Evolutionary conservation across 2,888 invertebrate genomes (phyloP), one percentile per base, ranked within the genome.

Genomic region (Drosophila imparisetae): DNA sequence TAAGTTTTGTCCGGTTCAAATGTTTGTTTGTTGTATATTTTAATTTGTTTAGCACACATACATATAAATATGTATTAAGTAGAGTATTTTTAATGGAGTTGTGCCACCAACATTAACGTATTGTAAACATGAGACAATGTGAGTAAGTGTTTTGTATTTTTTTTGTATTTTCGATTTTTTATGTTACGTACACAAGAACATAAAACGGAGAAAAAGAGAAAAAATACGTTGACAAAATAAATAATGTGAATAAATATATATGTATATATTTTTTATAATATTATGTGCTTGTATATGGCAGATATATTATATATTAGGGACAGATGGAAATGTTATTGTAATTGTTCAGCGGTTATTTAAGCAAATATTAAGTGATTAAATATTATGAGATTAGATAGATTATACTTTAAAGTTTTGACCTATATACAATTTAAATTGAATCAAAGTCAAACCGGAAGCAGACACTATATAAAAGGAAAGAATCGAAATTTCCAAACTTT

Each of bases 201-300:
- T 80, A 91, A 83, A 88, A 86, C 64, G 88, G 82, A 89, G 84
- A 90, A 84, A 86, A 91, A 83, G 88, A 84, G 90, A 84, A 90
- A 89, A 92, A 91, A 90, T 83, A 91, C 81, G 83, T 91, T 91
- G 89, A 91, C 87, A 91, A 92, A 90, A 92, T 91, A 91, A 89
- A 91, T 91, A 89, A 68, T 55, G 78, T 81, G 78, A 71, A 75
- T 75, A 54, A 62, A 61, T 52, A 66, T 65, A 21, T 42, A 62
- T 60, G 45, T 65, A n/a, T 34, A 32, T 61, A 29, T 64, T 49
- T 27, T 58, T 57, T 54, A 54, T 68, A 53, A 52, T 72, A 57
- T 63, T 70, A 62, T 65, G 64, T 42, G 30, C 34, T 34, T 49
- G 36, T 34, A 63, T 30, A 49, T 62, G 38, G 15, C 55, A 55